phyloP scores from a whole-genome alignment of 2,888 invertebrate species.

The Chrysolina americana region DNA sequence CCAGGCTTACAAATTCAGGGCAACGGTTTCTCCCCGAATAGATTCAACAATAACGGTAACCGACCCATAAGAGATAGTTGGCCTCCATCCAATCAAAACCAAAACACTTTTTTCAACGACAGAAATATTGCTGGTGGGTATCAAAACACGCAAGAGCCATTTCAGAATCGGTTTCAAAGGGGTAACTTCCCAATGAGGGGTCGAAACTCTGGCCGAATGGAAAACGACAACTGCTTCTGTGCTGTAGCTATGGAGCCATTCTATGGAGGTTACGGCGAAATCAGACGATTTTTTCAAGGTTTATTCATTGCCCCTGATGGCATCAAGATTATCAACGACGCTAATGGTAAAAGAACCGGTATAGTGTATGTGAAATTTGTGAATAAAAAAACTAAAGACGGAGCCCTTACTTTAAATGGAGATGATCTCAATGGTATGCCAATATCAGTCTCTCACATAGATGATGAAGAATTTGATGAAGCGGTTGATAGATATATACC shows the following conservation, averaged over 20 bases:
- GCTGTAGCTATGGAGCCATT: slow-evolving; percentile 83
- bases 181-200: slow-evolving; percentile 41
- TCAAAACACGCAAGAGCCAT: slow-evolving; percentile 28
- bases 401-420: slow-evolving; percentile 79
- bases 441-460: slow-evolving; percentile 79
- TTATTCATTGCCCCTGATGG: slow-evolving; percentile 83
- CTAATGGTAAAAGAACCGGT: slow-evolving; percentile 84
- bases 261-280: slow-evolving; percentile 84
- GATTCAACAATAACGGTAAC: slow-evolving; percentile 30
- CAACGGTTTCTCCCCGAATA: slow-evolving; percentile 47
- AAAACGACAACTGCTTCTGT: slow-evolving; percentile 47
- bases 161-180: slow-evolving; percentile 48
- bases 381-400: slow-evolving; percentile 78
- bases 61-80: slow-evolving; percentile 34
- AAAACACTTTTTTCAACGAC: slow-evolving; percentile 27
- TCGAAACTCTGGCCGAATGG: neutral
- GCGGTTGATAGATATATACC: slow-evolving; percentile 82
- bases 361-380: slow-evolving; percentile 86
- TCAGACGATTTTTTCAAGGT: slow-evolving; percentile 86
- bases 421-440: slow-evolving; percentile 77
- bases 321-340: slow-evolving; percentile 88
- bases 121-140: slow-evolving; percentile 18
- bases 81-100: slow-evolving; percentile 30
- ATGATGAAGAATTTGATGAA: slow-evolving; percentile 81
- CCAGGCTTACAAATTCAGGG: slow-evolving; percentile 62